A percentile compares a stretch with the other conserved stretches of the same genome.
These are phyloP conservation scores for Actinernus sp. DNA, from an alignment of 92 coral and sea anemone species.

Conservation along the genomic window DNA sequence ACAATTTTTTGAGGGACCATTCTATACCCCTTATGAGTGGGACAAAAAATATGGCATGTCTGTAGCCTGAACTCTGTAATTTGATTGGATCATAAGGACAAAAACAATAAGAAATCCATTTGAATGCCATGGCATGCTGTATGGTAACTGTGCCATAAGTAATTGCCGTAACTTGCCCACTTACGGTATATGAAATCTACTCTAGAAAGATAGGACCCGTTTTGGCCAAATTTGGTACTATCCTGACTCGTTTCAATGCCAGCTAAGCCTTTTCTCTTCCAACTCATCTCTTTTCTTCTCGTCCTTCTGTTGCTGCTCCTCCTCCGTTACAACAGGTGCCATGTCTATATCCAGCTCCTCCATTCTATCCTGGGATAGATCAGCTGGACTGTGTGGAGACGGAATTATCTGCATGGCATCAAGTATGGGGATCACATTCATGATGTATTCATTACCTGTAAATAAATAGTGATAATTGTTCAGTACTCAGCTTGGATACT, in stretches of 20 bases:
- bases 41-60: no score
- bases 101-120: no score
- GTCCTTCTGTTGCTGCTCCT: constrained; percentile 44
- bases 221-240: no score
- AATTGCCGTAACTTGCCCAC: no score
- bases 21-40: no score
- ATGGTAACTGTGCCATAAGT: no score
- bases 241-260: constrained; percentile 50
- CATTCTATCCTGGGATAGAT: constrained; percentile 40
- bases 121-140: no score
- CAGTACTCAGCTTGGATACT: neutral
- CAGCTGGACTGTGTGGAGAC: constrained; percentile 17
- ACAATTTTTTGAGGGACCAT: no score
- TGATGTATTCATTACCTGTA: constrained; percentile 52
- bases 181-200: no score
- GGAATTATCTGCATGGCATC: constrained; percentile 70
- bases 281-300: constrained; percentile 66
- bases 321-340: constrained; percentile 38
- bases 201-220: no score
- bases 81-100: no score
- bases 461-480: neutral
- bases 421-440: constrained; percentile 58
- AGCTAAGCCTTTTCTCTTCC: constrained; percentile 64
- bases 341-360: constrained; percentile 74
- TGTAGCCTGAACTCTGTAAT: no score